Conservation (phyloP, 30 jellyfish, hydroid and myxozoan genomes). For the Pelagia noctiluca region DNA sequence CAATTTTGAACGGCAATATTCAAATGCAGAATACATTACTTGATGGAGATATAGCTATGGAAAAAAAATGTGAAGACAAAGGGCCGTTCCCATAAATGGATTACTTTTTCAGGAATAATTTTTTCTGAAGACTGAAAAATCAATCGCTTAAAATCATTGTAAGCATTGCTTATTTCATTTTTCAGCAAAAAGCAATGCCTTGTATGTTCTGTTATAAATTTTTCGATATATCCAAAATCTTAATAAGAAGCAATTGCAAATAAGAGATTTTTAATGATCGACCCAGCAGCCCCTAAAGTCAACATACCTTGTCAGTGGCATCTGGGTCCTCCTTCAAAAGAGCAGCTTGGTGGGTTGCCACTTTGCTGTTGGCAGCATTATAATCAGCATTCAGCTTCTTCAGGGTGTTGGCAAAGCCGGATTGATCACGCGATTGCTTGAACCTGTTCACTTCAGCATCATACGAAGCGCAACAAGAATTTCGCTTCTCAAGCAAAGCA, state of each 20-base stretch:
- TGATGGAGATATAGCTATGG: too few relatives aligned
- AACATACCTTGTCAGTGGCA: slow-evolving; percentile 73
- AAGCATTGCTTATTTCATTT: too few relatives aligned
- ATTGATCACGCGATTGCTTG: slow-evolving; percentile 74
- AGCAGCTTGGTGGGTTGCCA: slow-evolving; percentile 49
- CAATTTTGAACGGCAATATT: too few relatives aligned
- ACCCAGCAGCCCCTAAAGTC: neutral
- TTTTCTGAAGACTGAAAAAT: too few relatives aligned
- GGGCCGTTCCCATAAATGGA: too few relatives aligned
- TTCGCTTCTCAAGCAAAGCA: slow-evolving; percentile 65
- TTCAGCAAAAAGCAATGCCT: too few relatives aligned
- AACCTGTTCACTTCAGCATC: slow-evolving; percentile 80
- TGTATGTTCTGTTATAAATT: too few relatives aligned
- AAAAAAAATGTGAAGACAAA: too few relatives aligned
- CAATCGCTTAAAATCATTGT: too few relatives aligned
- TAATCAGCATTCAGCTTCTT: slow-evolving; percentile 77
- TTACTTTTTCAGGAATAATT: too few relatives aligned
- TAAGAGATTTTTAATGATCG: neutral
- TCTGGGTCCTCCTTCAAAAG: slow-evolving; percentile 87
- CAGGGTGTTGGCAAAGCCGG: slow-evolving; percentile 64
- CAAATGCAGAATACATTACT: too few relatives aligned
- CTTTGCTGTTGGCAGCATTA: slow-evolving; percentile 47
- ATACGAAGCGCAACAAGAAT: slow-evolving; percentile 41
- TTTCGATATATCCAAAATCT: too few relatives aligned
- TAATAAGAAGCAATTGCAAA: neutral